Conservation (phyloP, 2,113 vertebrate genomes). For the Lampris incognitus region DNA sequence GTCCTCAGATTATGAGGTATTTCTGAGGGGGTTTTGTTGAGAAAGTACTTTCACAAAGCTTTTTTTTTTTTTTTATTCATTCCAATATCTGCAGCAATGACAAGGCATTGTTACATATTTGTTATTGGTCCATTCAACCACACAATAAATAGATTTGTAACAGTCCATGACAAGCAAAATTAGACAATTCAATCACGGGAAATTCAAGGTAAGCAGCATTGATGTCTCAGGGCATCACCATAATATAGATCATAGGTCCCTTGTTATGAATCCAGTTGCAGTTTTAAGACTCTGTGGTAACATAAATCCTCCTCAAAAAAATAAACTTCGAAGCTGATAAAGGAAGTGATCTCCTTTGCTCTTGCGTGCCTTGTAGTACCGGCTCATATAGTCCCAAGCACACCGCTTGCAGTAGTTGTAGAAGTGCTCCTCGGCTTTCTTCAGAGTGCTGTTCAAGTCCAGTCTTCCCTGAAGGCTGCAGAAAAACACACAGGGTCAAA, state of each 20-base stretch:
- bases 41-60: background rate
- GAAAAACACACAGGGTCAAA: background rate
- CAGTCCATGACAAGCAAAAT: constrained; percentile 8
- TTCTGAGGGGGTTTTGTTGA: background rate
- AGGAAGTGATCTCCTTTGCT: constrained; percentile 78
- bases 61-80: background rate
- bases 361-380: constrained; percentile 45
- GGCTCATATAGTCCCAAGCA: constrained; percentile 71
- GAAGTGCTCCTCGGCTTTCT: constrained; percentile 82
- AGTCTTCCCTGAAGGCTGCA: constrained; percentile 83
- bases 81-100: background rate
- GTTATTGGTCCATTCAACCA: background rate
- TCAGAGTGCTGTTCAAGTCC: constrained; percentile 80
- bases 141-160: constrained; percentile 61
- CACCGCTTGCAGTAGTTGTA: constrained; percentile 83
- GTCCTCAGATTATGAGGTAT: constrained; percentile 1
- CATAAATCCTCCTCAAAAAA: constrained; percentile 67
- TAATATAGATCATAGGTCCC: constrained; percentile 12
- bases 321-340: constrained; percentile 78
- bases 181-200: background rate
- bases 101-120: background rate
- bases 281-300: too few relatives aligned
- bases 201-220: constrained; percentile 38
- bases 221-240: constrained; percentile 34
- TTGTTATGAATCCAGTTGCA: background rate